phyloP scores from a whole-genome alignment of 2,888 invertebrate genomes.

The Ophion costatus region DNA sequence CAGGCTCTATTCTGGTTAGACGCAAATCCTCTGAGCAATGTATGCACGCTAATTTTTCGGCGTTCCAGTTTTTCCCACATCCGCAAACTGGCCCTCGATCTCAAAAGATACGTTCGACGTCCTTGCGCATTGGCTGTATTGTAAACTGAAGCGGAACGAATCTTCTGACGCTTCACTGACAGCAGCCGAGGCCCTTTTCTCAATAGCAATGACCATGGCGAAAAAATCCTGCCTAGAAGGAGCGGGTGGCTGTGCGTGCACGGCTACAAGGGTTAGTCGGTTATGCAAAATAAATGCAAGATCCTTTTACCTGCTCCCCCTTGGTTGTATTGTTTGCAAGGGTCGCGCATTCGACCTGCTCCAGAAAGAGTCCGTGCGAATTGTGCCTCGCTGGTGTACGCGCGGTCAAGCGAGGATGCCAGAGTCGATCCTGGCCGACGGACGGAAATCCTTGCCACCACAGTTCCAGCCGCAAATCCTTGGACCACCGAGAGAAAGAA shows the following conservation, averaged over 20 bases:
- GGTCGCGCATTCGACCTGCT: constrained; percentile 59
- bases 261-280: constrained; percentile 72
- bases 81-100: constrained; percentile 74
- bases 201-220: constrained; percentile 22
- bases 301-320: constrained; percentile 73
- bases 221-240: constrained; percentile 4
- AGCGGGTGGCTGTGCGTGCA: constrained; percentile 51
- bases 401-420: constrained; percentile 10
- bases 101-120: constrained; percentile 71
- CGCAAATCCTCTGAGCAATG: not conserved
- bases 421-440: constrained; percentile 54
- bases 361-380: constrained; percentile 54
- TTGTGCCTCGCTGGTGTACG: not conserved
- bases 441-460: constrained; percentile 59
- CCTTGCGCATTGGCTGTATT: constrained; percentile 72
- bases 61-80: constrained; percentile 71
- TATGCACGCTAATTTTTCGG: constrained; percentile 34
- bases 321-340: constrained; percentile 11
- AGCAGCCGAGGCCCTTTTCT: constrained; percentile 37
- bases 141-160: constrained; percentile 79
- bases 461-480: constrained; percentile 61
- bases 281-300: constrained; percentile 79
- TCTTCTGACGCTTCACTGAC: constrained; percentile 68
- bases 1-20: constrained; percentile 2
- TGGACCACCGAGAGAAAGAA: constrained; percentile 42